A percentile compares a stretch with the other conserved stretches of the same genome.
phyloP scores from a whole-genome alignment of 2,888 invertebrate genomes.

The Rhogogaster chlorosoma region DNA sequence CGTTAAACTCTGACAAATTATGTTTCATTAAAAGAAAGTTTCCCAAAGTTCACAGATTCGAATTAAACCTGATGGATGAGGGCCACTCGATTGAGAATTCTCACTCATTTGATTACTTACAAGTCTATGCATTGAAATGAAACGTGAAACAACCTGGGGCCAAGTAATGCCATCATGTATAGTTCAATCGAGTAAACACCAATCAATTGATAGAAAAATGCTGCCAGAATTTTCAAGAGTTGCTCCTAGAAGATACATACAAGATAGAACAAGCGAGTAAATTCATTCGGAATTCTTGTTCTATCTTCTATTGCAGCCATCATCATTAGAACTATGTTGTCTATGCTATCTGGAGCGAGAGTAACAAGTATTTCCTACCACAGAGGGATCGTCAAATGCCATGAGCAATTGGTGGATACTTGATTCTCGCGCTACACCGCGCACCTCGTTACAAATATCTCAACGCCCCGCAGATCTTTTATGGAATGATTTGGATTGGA shows the following conservation, averaged over 20 bases:
- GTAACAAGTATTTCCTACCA: conserved; percentile 18
- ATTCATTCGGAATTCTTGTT: background rate
- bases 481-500: background rate
- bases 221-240: conserved; percentile 40
- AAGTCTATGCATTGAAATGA: background rate
- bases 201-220: background rate
- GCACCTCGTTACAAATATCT: conserved; percentile 37
- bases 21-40: conserved; percentile 1
- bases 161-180: background rate
- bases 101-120: background rate
- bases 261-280: conserved; percentile 41
- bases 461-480: background rate
- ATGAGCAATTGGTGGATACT: conserved; percentile 2
- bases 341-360: conserved; percentile 32
- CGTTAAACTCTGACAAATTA: conserved; percentile 25
- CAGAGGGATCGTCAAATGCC: background rate
- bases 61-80: background rate
- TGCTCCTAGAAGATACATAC: conserved; percentile 25
- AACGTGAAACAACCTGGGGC: background rate
- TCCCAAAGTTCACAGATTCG: background rate
- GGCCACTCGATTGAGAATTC: background rate
- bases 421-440: conserved; percentile 32
- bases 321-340: conserved; percentile 40
- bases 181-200: background rate
- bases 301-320: conserved; percentile 36